Evolutionary conservation across 2,113 vertebrate genomes (phyloP).

Genomic region (Lepidothrix coronata): DNA sequence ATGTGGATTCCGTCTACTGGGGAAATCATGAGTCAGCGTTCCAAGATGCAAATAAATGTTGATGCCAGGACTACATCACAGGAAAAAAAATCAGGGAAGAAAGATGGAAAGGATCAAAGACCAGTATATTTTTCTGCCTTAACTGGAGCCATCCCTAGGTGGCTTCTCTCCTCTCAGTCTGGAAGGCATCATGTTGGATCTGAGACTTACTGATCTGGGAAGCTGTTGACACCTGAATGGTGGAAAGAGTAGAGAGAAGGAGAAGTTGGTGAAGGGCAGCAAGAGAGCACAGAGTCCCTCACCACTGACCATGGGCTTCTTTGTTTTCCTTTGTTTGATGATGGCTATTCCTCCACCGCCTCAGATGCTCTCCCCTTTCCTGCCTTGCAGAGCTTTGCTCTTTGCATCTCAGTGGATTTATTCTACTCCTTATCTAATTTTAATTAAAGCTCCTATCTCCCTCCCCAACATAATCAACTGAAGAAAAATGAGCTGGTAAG

Average conservation of each 20-base stretch:
- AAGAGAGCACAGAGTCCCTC: neutral
- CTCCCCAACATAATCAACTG: neutral
- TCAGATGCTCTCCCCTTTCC: neutral
- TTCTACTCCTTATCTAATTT: conserved; percentile 35
- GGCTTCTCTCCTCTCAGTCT: neutral
- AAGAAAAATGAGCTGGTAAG: conserved; percentile 67
- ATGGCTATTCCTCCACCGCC: neutral
- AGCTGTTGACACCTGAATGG: neutral
- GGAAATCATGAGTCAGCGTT: neutral
- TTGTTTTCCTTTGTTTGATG: neutral
- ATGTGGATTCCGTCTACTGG: neutral
- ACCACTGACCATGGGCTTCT: neutral
- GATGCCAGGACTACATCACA: neutral
- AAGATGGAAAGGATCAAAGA: neutral
- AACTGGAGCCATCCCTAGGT: neutral
- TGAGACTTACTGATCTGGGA: neutral
- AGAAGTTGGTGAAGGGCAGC: neutral
- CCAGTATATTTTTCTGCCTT: neutral
- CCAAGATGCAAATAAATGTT: neutral
- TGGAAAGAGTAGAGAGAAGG: neutral
- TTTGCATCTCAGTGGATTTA: conserved; percentile 19
- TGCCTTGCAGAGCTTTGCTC: neutral
- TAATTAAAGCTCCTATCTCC: conserved; percentile 33
- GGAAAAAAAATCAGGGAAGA: neutral
- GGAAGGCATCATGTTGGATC: neutral